These are phyloP conservation scores for Cephalotes varians DNA, from an alignment of 2,888 invertebrate genomes.

Conservation along the genomic window DNA sequence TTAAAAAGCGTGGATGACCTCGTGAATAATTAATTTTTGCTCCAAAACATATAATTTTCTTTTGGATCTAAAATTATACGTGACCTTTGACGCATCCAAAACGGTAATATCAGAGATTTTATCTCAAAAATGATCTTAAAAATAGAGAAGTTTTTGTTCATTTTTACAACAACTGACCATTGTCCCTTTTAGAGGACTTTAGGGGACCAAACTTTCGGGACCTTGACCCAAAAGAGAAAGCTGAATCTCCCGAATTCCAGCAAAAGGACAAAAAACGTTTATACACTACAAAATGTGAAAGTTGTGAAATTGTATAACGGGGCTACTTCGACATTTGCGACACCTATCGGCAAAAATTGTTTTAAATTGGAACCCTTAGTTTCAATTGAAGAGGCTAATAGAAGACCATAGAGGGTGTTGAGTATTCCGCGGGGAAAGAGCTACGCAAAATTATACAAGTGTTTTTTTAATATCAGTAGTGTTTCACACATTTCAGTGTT, in stretches of 20 bases:
- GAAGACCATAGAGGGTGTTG: background rate
- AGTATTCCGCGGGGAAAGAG: conserved; percentile 77
- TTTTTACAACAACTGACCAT: conserved; percentile 23
- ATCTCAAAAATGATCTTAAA: background rate
- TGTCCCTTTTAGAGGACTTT: conserved; percentile 17
- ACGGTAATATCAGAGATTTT: background rate
- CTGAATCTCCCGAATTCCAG: conserved; percentile 58
- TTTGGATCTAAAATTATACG: background rate
- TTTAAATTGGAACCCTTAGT: background rate
- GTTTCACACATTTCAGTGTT: background rate
- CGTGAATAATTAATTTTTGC: background rate
- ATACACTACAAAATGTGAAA: conserved; percentile 81
- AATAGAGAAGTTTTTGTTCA: background rate
- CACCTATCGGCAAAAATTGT: conserved; percentile 15
- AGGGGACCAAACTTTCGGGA: background rate
- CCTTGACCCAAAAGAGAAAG: conserved; percentile 68
- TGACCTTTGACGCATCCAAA: background rate
- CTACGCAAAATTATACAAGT: conserved; percentile 77
- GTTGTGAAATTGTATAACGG: conserved; percentile 66
- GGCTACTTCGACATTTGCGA: conserved; percentile 31
- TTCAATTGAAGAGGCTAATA: no score
- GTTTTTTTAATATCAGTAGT: background rate
- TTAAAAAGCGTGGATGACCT: background rate
- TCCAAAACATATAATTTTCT: no score
- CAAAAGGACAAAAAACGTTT: conserved; percentile 65